Conservation (phyloP, 2,113 vertebrate genomes). For the Gavia stellata region DNA sequence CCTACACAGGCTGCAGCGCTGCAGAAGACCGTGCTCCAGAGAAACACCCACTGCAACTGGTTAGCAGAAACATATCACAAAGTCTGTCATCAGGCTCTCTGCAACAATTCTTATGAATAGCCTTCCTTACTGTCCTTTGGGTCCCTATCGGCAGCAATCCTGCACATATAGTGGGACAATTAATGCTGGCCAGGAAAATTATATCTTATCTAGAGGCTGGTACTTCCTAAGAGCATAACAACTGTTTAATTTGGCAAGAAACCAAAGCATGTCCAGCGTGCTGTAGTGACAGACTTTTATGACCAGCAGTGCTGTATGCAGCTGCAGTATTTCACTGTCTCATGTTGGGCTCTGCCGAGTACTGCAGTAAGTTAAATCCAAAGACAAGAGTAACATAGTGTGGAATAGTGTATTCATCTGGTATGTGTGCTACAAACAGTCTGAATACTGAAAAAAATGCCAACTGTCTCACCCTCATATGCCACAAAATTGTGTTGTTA, state of each 20-base stretch:
- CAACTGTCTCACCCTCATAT: background rate
- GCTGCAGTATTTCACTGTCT: background rate
- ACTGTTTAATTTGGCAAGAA: constrained; percentile 20
- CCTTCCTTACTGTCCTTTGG: background rate
- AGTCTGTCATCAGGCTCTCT: background rate
- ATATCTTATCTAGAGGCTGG: background rate
- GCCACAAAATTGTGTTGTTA: background rate
- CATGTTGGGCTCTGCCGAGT: background rate
- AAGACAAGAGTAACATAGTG: background rate
- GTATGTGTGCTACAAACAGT: background rate
- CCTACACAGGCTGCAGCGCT: background rate
- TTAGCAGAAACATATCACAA: background rate
- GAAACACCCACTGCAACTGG: background rate
- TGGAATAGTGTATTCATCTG: background rate
- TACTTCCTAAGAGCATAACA: constrained; percentile 5
- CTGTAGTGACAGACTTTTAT: background rate
- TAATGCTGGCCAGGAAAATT: background rate
- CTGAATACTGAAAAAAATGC: background rate
- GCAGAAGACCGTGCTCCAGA: background rate
- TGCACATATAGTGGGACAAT: background rate
- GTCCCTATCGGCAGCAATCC: constrained; percentile 7
- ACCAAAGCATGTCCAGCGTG: background rate
- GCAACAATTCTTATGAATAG: background rate
- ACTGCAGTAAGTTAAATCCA: background rate
- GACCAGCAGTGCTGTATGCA: background rate